Conservation (phyloP, 1,140 invertebrate genomes). For the Philopotamus ludificatus region DNA sequence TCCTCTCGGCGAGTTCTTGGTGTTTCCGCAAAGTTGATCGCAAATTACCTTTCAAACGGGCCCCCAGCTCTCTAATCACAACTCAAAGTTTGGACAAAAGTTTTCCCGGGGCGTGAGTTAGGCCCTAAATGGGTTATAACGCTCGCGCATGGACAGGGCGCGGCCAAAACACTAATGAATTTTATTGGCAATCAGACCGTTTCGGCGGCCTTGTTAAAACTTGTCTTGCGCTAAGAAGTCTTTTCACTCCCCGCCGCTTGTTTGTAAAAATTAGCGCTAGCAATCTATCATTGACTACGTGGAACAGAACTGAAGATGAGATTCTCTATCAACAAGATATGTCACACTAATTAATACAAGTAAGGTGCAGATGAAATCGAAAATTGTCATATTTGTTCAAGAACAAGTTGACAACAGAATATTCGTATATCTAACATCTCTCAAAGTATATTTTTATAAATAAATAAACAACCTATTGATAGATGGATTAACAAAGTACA, state of each 20-base stretch:
- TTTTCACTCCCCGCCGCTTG: not conserved
- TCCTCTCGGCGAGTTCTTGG: not conserved
- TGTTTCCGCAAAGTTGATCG: slow-evolving; percentile 11
- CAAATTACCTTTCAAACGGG: slow-evolving; percentile 7
- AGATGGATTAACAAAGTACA: too few relatives aligned
- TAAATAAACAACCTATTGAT: too few relatives aligned
- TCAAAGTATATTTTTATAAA: too few relatives aligned
- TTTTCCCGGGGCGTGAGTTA: slow-evolving; percentile 6
- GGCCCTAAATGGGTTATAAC: slow-evolving; percentile 20
- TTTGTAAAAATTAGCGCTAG: not conserved
- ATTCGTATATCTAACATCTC: too few relatives aligned
- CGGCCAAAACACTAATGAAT: slow-evolving; percentile 7
- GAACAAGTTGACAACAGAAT: too few relatives aligned
- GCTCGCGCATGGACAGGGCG: slow-evolving; percentile 4
- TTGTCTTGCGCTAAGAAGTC: slow-evolving; percentile 4
- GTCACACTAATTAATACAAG: too few relatives aligned
- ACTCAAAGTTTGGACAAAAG: slow-evolving; percentile 16
- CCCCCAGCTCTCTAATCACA: slow-evolving; percentile 12
- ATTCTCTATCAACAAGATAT: too few relatives aligned
- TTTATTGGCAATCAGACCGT: slow-evolving; percentile 18
- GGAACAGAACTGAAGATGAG: too few relatives aligned
- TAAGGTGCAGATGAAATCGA: too few relatives aligned
- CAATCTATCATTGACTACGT: not conserved
- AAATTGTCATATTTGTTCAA: too few relatives aligned
- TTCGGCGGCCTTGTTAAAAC: slow-evolving; percentile 10